Conservation (phyloP, 1,140 invertebrate species). For the Nasonia giraulti region DNA sequence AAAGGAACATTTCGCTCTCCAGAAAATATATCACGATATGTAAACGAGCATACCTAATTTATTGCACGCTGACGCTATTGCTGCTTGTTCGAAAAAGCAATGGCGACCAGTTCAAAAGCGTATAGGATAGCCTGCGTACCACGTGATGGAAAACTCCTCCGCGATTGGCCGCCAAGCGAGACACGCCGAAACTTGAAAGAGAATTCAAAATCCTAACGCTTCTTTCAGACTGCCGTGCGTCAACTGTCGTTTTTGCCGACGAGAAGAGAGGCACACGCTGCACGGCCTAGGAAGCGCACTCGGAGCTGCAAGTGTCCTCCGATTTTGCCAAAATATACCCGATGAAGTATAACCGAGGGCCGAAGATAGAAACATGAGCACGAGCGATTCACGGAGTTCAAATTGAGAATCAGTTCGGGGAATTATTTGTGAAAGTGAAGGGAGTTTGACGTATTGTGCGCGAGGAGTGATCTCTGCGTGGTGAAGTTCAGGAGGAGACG, state of each 20-base stretch:
- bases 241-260: slow-evolving; percentile 47
- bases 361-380: slow-evolving; percentile 31
- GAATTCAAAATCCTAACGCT: slow-evolving; percentile 50
- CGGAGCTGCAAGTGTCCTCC: background rate
- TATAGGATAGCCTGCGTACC: background rate
- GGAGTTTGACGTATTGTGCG: background rate
- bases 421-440: background rate
- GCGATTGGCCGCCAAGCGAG: background rate
- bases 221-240: slow-evolving; percentile 24
- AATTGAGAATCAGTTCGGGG: background rate
- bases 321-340: background rate
- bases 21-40: no score
- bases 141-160: background rate
- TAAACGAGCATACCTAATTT: no score
- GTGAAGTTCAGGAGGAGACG: background rate
- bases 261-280: background rate
- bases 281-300: background rate
- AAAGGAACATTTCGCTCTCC: no score
- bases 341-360: background rate
- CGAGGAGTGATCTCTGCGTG: background rate
- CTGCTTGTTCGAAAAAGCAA: background rate
- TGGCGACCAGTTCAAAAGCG: background rate
- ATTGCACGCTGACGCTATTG: no score
- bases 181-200: slow-evolving; percentile 37
- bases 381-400: background rate